Base-by-base conservation (phyloP, 2,797 vertebrate genomes). In the Cirrhinus mrigala region DNA sequence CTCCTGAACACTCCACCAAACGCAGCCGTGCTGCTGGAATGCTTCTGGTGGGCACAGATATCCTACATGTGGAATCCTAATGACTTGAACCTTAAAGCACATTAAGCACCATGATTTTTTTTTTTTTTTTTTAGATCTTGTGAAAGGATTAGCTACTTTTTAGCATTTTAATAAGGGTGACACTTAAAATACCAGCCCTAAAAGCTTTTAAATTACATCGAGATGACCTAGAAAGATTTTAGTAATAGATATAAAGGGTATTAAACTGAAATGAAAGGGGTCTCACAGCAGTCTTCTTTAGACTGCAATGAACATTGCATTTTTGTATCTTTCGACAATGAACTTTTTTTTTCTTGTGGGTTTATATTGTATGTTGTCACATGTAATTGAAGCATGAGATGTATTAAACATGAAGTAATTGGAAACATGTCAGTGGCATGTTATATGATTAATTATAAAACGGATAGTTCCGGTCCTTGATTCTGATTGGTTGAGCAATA, bases 191-290 rank as follows among this genome's bases (percentile, higher is more conserved):
- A 82, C 56, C 66, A 85, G 33, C n/a, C 62, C 79, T 81, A 75
- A 87, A 85, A 87, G 74, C 75, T 85, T 79, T 54, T 54, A 77
- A 87, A 85, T 71, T n/a, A 44, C 37, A 29, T 16, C 20, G 33
- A 54, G 27, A 79, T 86, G 78, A 84, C 81, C 86, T 74, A 82
- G 79, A 86, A 82, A 66, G 82, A 89, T 52, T 74, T 52, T 15
- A 3, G 50, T 54, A 37, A 44, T 54, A 11, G 14, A 37, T 81
- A n/a, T 81, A 50, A 81, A 54, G 7, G 27, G 3, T 37, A 37
- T 54, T 68, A 37, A 52, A 24, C 27, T 52, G 20, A 69, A 52
- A 52, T 76, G 5, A 56, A 56, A 70, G 4, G 6, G 6, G 14
- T 48, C 2, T 29, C 27, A 68, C 18, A 66, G 11, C 44, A 66